Evolutionary conservation across 2,888 invertebrate species (phyloP).

Genomic region (Micoletzkya japonica): DNA sequence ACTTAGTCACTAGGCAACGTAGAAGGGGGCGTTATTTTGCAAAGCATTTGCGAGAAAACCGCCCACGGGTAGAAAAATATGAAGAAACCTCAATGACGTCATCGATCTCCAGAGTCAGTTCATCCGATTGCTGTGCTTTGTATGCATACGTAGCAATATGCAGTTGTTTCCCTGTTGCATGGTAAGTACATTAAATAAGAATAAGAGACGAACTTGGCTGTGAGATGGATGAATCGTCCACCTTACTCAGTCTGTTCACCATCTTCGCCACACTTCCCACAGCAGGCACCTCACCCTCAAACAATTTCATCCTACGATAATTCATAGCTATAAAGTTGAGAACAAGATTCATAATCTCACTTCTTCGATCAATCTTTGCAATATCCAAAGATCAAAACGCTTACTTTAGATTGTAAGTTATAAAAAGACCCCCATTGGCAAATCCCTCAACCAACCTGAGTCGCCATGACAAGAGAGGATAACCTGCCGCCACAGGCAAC

Average conservation of each 20-base stretch:
- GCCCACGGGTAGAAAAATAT: background rate
- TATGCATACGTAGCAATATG: conserved; percentile 68
- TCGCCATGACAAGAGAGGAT: too few relatives aligned
- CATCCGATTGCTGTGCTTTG: conserved; percentile 89
- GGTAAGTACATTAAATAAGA: background rate
- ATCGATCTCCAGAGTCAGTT: conserved; percentile 82
- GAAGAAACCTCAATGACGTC: conserved; percentile 82
- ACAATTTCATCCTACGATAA: too few relatives aligned
- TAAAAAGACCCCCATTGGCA: too few relatives aligned
- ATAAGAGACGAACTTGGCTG: too few relatives aligned
- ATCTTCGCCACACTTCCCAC: conserved; percentile 44
- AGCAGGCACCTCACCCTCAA: conserved; percentile 41
- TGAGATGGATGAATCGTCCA: conserved; percentile 10
- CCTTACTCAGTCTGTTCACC: conserved; percentile 42
- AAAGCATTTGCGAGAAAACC: background rate
- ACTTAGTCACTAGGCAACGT: background rate
- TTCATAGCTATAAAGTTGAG: too few relatives aligned
- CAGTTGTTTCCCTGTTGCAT: conserved; percentile 19
- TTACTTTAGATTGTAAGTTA: too few relatives aligned
- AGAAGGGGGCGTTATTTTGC: conserved; percentile 2
- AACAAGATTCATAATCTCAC: too few relatives aligned
- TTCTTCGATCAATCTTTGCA: too few relatives aligned
- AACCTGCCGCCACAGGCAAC: too few relatives aligned
- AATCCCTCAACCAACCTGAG: too few relatives aligned
- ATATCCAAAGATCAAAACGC: too few relatives aligned